Base-by-base conservation (phyloP, 2,888 invertebrate genomes). In the Operophtera brumata region DNA sequence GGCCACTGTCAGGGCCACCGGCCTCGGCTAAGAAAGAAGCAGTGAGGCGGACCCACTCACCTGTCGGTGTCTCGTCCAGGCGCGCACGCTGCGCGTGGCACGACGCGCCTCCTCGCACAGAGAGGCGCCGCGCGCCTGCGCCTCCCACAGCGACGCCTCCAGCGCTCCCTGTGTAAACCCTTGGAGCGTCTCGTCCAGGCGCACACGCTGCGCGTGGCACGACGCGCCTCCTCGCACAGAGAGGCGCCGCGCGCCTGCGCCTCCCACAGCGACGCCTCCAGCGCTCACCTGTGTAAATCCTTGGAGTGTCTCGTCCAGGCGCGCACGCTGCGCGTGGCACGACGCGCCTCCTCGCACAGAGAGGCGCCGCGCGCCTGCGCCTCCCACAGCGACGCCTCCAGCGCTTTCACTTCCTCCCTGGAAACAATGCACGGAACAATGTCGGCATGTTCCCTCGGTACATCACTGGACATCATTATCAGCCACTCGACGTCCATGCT, bases 321-420 rank as follows among this genome's bases (percentile, higher is more conserved):
- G 1, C 79, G 70, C 67, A 84, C 78, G 53, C 57, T 66, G 59
- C 47, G 9, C 34, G 77, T 68, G 7, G 75, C 82, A 42, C 71
- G 75, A 0, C 78, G 75, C 67, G 81, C 74, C 62, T 80, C 78
- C 5, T 40, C 75, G 69, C 85, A 82, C 60, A 87, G 77, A 73
- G 55, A 69, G 1, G 80, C 76, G 64, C 86, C 80, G 57, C 80
- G 82, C 64, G 55, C 61, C 39, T 77, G 80, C 64, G 86, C 85
- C 55, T 67, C 70, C 37, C 64, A 60, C 64, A 87, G 65, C 69
- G 79, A 69, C 8, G 50, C 44, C 60, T 76, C 74, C 63, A 86
- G 63, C 68, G 71, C 3, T 48, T 51, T 34, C 11, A 59, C 65
- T 54, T 77, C 71, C 58, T 77, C 73, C 13, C 83, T 84, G 66